A percentile compares a stretch with the other conserved stretches of the same genome.
Evolutionary conservation across 2,113 vertebrate genomes (phyloP).

Genomic region (Mesembrinibis cayennensis): DNA sequence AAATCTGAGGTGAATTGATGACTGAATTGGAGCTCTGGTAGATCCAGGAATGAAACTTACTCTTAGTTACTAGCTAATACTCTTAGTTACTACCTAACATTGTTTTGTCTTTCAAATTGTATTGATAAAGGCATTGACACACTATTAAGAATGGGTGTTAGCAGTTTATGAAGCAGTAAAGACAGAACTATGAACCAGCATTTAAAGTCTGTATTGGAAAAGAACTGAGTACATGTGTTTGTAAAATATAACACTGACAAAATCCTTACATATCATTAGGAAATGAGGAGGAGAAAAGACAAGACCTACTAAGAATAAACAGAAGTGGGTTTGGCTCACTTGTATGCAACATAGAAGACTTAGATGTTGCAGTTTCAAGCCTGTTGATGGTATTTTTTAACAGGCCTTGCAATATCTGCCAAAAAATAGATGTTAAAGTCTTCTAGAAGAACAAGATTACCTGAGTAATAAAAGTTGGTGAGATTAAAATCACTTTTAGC

Average conservation of each 20-base stretch:
- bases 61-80: not conserved
- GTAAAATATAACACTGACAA: not conserved
- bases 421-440: not conserved
- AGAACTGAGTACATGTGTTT: not conserved
- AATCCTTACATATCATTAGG: not conserved
- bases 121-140: not conserved
- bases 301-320: not conserved
- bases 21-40: not conserved
- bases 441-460: not conserved
- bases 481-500: not conserved
- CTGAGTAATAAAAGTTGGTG: not conserved
- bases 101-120: not conserved
- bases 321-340: not conserved
- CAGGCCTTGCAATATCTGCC: not conserved
- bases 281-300: not conserved
- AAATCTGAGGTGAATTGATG: not conserved
- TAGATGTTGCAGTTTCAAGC: not conserved
- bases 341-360: not conserved
- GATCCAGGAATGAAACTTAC: not conserved
- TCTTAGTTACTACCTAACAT: not conserved
- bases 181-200: not conserved
- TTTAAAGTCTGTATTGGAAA: not conserved
- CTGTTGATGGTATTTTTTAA: not conserved
- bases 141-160: not conserved
- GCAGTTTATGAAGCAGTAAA: not conserved